Base-by-base conservation (phyloP, 2,888 invertebrate species). In the Gymnoscelis rufifasciata region DNA sequence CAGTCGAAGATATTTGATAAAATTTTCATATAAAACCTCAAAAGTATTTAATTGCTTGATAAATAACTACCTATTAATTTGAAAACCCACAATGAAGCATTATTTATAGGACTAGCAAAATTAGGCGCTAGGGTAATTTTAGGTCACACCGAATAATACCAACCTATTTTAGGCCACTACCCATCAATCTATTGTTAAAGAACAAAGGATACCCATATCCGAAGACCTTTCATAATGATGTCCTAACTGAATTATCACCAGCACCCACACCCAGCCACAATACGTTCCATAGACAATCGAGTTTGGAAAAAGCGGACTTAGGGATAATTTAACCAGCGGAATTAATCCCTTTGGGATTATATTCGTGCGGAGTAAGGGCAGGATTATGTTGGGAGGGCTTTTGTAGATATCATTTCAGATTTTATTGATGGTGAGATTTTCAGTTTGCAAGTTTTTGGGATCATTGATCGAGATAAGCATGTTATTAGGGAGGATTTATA, bases 281-380 rank as follows among this genome's bases (percentile, higher is more conserved):
- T 52, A 46, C 50, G 49, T 42, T 43, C 52, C 37, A 36, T 45
- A 44, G 42, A 51, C 52, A 53, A 51, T 50, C 8, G 31, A 27
- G 43, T 43, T 43, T 37, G 41, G 53, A 52, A 68, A 68, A 70
- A 62, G 55, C 56, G 51, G 50, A 43, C 47, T 58, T 46, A 46
- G 57, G 60, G 60, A 69, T 69, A 69, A 72, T 70, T 72, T 70
- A 66, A 66, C 57, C 42, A 54, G 59, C 47, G 61, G 62, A 68
- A 68, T 71, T 70, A 71, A 71, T 70, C 65, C 68, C 64, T 57
- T 54, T 36, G 60, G 71, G 68, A 71, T 65, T 69, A 67, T 69
- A 62, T 66, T 64, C 59, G 53, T 60, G 59, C 54, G 42, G 54
- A 57, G 52, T 43, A 47, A 48, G 48, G 49, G 47, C 47, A 43